A percentile compares a stretch with the other conserved stretches of the same genome.
phyloP scores from a whole-genome alignment of 2,888 invertebrate species.

The Argyra leucocephala region DNA sequence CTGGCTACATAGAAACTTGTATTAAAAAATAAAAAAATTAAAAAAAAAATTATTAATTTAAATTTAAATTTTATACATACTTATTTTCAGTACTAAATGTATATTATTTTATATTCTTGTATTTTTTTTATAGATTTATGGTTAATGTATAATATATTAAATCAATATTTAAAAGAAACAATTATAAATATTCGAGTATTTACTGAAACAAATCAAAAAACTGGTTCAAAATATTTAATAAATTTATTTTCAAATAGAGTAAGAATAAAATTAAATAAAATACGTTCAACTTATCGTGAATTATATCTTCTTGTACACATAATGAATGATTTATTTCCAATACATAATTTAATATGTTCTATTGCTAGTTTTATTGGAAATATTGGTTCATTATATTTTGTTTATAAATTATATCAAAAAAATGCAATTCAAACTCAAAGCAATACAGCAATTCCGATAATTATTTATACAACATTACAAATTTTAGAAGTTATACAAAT shows the following conservation, averaged over 20 bases:
- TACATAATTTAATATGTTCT: slow-evolving; percentile 3
- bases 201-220: background rate
- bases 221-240: background rate
- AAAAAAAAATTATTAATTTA: too few species aligned
- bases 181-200: background rate
- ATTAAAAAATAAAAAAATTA: too few species aligned
- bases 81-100: too few species aligned
- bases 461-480: background rate
- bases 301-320: background rate
- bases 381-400: slow-evolving; percentile 1
- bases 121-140: background rate
- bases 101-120: background rate
- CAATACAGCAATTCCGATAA: background rate
- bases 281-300: background rate
- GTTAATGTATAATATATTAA: slow-evolving; percentile 3
- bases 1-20: too few species aligned
- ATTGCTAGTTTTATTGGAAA: background rate
- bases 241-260: background rate
- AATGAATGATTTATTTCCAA: background rate
- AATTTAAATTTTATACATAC: too few species aligned
- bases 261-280: background rate
- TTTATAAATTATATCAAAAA: background rate
- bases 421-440: background rate
- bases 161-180: background rate
- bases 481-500: background rate